Base-by-base conservation (phyloP, 2,888 invertebrate genomes). In the Malacosoma neustria region DNA sequence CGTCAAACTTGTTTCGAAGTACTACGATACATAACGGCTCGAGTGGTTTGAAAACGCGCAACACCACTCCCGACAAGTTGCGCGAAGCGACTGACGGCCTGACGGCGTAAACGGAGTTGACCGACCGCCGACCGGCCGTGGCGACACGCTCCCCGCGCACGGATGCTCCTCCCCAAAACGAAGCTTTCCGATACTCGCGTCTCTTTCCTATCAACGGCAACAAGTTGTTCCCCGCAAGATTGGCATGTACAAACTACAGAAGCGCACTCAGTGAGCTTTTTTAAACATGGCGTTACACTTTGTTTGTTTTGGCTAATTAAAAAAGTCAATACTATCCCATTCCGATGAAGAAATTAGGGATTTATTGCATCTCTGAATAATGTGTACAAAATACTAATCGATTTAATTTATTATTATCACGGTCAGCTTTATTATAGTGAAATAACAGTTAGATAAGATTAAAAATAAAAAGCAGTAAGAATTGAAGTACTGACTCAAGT, bases 231-330 rank as follows among this genome's bases (percentile, higher is more conserved):
- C 72, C 79, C 73, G 63, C 76, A 69, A 84, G 82, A 84, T 84
- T 82, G 82, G 85, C 84, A 84, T 77, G 82, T 80, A 82, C 84
- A 77, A 82, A 69, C 84, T 80, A 82, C 84, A 77, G 84, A 69
- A 85, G 82, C 82, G 80, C 71, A 76, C 82, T 72, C 73, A 57
- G 72, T 80, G 76, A 82, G 82, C 84, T 85, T 85, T 82, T 80
- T 82, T 81, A 82, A 84, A 80, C 80, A 84, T 81, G 73, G 80
- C 73, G 71, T 73, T 75, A 69, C 70, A 73, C 75, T 74, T 76
- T 82, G 73, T 82, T 85, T 82, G 76, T 81, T 80, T 82, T 81
- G 66, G 65, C 68, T 74, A 76, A 77, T 80, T 72, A 72, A 75
- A 77, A 76, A 72, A 71, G 72, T 80, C 73, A 74, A 76, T 74